Evolutionary conservation across 2,113 vertebrate genomes (phyloP).

Genomic region (Lota lota): DNA sequence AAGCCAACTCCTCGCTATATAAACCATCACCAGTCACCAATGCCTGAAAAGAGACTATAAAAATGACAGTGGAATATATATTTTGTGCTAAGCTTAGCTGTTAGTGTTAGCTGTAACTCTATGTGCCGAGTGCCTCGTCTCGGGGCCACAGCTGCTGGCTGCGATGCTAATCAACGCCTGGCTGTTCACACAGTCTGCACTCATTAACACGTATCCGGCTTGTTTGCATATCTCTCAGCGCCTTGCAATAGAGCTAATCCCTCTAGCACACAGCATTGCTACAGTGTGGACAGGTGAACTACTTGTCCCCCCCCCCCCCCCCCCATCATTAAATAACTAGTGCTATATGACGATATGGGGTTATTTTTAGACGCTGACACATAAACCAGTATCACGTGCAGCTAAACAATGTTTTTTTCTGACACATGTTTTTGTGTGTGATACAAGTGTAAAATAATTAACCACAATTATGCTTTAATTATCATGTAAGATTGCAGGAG

Average conservation of each 20-base stretch:
- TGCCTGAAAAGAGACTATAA: too few relatives aligned
- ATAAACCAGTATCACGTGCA: too few relatives aligned
- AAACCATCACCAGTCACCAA: conserved; percentile 37
- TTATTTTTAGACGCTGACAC: too few relatives aligned
- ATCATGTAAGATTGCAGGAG: too few relatives aligned
- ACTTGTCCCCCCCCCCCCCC: neutral
- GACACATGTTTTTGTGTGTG: too few relatives aligned
- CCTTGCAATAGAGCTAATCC: conserved; percentile 53
- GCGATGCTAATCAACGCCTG: conserved; percentile 67
- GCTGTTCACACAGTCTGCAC: conserved; percentile 53
- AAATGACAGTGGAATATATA: conserved; percentile 36
- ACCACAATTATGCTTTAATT: too few relatives aligned
- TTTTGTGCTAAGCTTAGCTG: conserved; percentile 51
- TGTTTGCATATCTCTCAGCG: conserved; percentile 64
- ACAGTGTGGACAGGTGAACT: neutral
- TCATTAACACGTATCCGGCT: conserved; percentile 61
- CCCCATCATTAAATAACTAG: too few relatives aligned
- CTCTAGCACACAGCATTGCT: conserved; percentile 24
- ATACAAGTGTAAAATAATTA: too few relatives aligned
- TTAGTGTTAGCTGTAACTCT: conserved; percentile 44
- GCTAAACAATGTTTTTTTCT: too few relatives aligned
- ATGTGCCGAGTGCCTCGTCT: conserved; percentile 30
- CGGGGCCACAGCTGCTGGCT: conserved; percentile 44
- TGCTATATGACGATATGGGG: too few relatives aligned
- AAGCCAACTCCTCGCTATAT: conserved; percentile 37